Evolutionary conservation across 2,888 invertebrate species (phyloP).

Genomic region (Thereva unica): DNA sequence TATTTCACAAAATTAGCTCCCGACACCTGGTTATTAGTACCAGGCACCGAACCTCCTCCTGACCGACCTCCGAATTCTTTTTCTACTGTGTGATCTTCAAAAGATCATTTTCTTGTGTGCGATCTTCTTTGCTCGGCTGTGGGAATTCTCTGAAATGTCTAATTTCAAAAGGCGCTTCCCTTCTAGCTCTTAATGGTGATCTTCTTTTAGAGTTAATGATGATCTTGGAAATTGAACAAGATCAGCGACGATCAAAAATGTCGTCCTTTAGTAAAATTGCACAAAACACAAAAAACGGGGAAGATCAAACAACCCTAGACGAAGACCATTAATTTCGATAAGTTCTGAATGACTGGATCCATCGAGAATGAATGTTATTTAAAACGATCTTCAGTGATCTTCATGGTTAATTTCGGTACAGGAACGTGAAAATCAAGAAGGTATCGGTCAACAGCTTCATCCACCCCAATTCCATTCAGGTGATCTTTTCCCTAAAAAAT

Average conservation of each 20-base stretch:
- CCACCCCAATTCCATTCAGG: too few species aligned
- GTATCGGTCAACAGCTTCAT: too few species aligned
- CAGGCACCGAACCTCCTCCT: constrained; percentile 35
- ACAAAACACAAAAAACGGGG: not conserved
- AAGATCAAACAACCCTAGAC: constrained; percentile 6
- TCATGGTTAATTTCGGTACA: not conserved
- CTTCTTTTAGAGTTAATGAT: constrained; percentile 13
- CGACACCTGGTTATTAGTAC: constrained; percentile 43
- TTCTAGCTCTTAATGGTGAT: constrained; percentile 21
- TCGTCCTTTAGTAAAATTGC: constrained; percentile 19
- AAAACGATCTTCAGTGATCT: constrained; percentile 13
- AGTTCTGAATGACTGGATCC: constrained; percentile 19
- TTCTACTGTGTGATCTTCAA: constrained; percentile 36
- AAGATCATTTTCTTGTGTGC: constrained; percentile 26
- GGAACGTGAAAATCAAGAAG: too few species aligned
- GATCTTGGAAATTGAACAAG: constrained; percentile 1
- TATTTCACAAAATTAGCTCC: constrained; percentile 44
- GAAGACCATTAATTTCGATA: constrained; percentile 33
- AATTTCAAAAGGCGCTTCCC: not conserved
- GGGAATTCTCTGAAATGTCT: constrained; percentile 16
- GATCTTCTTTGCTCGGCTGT: constrained; percentile 23
- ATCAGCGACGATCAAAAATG: constrained; percentile 10
- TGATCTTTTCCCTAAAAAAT: too few species aligned
- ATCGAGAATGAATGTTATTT: not conserved
- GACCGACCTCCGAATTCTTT: constrained; percentile 4